Evolutionary conservation across 2,888 invertebrate genomes (phyloP), one percentile per base, ranked within the genome.

Genomic region (Heliconius hortense): DNA sequence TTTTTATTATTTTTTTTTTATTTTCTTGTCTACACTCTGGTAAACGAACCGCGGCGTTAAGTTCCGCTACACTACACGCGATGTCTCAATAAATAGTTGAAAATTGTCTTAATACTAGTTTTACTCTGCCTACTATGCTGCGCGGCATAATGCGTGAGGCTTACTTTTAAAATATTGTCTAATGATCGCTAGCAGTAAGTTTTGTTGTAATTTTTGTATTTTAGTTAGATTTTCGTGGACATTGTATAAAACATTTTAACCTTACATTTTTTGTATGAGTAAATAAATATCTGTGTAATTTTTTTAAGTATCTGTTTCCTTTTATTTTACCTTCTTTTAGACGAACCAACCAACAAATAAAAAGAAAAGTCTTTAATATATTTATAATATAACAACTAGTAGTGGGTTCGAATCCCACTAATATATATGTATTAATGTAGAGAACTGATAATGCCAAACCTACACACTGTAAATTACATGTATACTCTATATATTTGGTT

Each of bases 211-310:
- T 68, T 69, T 74, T 69, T 62, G 48, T 69, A 69, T 59, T 71
- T 71, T 8, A 66, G 59, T 76, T 69, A 77, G 67, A 69, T 76
- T 77, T 75, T 78, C 62, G 73, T 74, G 85, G 88, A 88, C 85
- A 84, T 89, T 92, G 90, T 92, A 90, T 86, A 91, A 89, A 90
- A 88, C 89, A 92, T 91, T 91, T 90, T 89, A 89, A 90, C 87
- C 82, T 80, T 80, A 81, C 80, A 82, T 85, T 86, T 71, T 85
- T 86, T 86, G 84, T 86, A 85, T 85, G 82, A 84, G 85, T 85
- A 83, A 84, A 82, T 78, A 71, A 71, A 71, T 89, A 85, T 86
- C 87, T 91, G 90, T 92, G 90, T 64, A 87, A 82, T 88, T 90
- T 90, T 89, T 88, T 81, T 86, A 85, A 56, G 73, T 73, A 43